A percentile compares a stretch with the other conserved stretches of the same genome.
Conservation (phyloP, 2,888 invertebrate species). For the Agrochola circellaris region DNA sequence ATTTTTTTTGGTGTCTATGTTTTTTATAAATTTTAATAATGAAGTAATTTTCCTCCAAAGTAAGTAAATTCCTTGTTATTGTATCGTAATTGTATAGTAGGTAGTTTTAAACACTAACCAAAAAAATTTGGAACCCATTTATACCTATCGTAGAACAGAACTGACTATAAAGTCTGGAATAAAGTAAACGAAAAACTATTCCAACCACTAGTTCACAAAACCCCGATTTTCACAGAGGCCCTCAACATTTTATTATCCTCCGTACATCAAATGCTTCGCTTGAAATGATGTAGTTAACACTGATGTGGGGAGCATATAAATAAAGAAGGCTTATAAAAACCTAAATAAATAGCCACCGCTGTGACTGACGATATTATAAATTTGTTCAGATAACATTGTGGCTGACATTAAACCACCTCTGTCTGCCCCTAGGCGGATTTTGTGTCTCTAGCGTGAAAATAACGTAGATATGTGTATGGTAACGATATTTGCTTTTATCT, state of each 20-base stretch:
- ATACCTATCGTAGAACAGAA: not conserved
- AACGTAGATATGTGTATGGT: constrained; percentile 27
- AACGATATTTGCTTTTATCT: constrained; percentile 54
- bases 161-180: constrained; percentile 19
- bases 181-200: constrained; percentile 32
- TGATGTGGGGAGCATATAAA: constrained; percentile 43
- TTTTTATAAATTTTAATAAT: not conserved
- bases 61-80: not conserved
- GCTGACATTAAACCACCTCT: constrained; percentile 65
- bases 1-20: not conserved
- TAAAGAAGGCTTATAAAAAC: constrained; percentile 62
- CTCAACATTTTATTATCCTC: constrained; percentile 54
- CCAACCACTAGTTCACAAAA: constrained; percentile 15
- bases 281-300: constrained; percentile 60
- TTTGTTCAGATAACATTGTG: constrained; percentile 66
- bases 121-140: not conserved
- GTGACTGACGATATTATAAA: constrained; percentile 65
- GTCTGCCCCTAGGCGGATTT: constrained; percentile 56
- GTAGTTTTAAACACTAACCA: not conserved
- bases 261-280: constrained; percentile 52
- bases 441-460: constrained; percentile 48
- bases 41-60: not conserved
- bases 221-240: constrained; percentile 34
- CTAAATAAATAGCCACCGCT: constrained; percentile 59
- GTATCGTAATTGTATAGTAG: no score